Conservation (phyloP, 2,797 vertebrate genomes). For the Tamandua tetradactyla region DNA sequence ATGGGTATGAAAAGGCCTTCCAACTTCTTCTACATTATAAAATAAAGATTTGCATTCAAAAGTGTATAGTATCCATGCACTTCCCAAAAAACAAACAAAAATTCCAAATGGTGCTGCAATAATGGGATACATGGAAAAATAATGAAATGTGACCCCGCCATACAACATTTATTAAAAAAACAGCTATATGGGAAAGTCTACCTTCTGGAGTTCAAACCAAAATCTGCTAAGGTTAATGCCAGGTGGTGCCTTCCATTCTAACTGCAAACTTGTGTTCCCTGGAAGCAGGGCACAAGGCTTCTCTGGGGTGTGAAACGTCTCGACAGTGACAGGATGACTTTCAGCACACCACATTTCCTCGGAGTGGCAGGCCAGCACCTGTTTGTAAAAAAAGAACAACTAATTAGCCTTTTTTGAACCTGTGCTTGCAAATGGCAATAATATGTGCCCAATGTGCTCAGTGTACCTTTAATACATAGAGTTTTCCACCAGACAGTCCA, state of each 20-base stretch:
- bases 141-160: too few species aligned
- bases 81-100: too few species aligned
- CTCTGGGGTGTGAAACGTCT: constrained; percentile 82
- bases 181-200: constrained; percentile 56
- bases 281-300: constrained; percentile 77
- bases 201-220: constrained; percentile 84
- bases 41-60: constrained; percentile 23
- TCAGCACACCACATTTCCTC: constrained; percentile 84
- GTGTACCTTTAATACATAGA: constrained; percentile 82
- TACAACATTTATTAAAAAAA: too few species aligned
- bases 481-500: constrained; percentile 75
- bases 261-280: constrained; percentile 82
- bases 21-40: neutral
- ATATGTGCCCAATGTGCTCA: neutral
- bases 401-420: neutral
- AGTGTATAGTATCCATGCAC: too few species aligned
- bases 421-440: neutral
- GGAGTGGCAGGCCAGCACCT: constrained; percentile 86
- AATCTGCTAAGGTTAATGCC: constrained; percentile 76
- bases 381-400: neutral
- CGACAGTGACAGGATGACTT: constrained; percentile 75
- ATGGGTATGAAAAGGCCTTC: neutral
- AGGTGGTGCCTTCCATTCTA: constrained; percentile 82
- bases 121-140: too few species aligned
- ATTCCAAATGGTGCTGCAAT: too few species aligned